Evolutionary conservation across 2,888 invertebrate genomes (phyloP), one percentile per base, ranked within the genome.

Genomic region (Parapristionchus giblindavisi): DNA sequence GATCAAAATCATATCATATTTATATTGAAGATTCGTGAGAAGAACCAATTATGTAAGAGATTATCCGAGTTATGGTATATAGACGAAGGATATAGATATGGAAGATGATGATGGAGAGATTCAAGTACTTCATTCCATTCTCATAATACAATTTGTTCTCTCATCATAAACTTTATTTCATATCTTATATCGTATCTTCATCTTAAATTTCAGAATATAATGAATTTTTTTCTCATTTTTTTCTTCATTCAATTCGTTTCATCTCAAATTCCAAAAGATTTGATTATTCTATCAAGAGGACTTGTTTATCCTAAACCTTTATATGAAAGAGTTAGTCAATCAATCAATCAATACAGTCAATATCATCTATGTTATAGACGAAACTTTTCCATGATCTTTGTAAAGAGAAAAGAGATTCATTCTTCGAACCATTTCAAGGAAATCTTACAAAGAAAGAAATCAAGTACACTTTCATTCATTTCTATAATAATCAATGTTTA

Each of bases 271-370:
- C 65, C 65, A 2, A 40, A 27, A 32, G 65, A 65, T 43, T 29
- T 65, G 27, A 32, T 65, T 21, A 27, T 65, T 65, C 65, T 65
- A 14, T 8, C 65, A 48, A 8, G 65, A 29, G 65, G 65, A 43
- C 65, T 65, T 21, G 65, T 65, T 48, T 65, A 43, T 43, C 65
- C 65, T 14, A 65, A 65, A 48, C 65, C 65, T 29, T 34, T 29
- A 40, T 65, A 43, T 24, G 65, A 65, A 29, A 65, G 17, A 32
- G 65, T 65, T 1, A 65, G 65, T 43, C 8, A n/a, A n/a, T n/a
- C n/a, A n/a, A n/a, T n/a, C n/a, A n/a, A n/a, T n/a, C n/a, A n/a
- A n/a, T n/a, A n/a, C n/a, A n/a, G n/a, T n/a, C n/a, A n/a, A n/a
- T n/a, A n/a, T n/a, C n/a, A n/a, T n/a, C n/a, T n/a, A n/a, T 32